Percentiles rank a stretch among this genome's conserved stretches.
Evolutionary conservation across 1,140 invertebrate genomes (phyloP).

Genomic region (Cotesia vestalis): DNA sequence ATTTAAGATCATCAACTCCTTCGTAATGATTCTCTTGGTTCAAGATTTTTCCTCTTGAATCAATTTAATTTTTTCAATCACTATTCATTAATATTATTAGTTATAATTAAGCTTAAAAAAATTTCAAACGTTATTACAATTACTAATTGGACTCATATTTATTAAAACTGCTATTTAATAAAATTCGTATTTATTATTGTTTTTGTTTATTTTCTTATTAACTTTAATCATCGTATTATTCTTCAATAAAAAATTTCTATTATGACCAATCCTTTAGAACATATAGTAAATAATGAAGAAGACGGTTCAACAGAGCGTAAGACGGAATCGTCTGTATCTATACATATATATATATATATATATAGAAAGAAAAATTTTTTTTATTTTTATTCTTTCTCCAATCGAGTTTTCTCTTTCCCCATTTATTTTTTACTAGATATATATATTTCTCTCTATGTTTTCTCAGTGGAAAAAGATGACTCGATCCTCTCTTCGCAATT

Average conservation of each 20-base stretch:
- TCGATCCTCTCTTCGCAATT: constrained; percentile 25
- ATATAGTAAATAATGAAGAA: constrained; percentile 21
- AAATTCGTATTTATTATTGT: not conserved
- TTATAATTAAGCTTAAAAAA: no score
- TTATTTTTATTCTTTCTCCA: constrained; percentile 10
- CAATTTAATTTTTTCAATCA: no score
- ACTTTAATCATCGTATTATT: constrained; percentile 15
- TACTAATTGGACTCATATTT: not conserved
- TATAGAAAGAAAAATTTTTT: not conserved
- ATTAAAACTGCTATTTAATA: not conserved
- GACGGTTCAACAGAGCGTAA: constrained; percentile 13
- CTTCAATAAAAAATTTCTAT: constrained; percentile 3
- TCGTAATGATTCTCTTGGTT: no score
- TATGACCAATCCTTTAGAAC: not conserved
- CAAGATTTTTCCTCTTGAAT: no score
- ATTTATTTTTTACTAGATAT: not conserved
- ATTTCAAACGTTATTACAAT: no score
- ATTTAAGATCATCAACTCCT: no score
- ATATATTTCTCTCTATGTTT: not conserved
- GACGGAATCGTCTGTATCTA: constrained; percentile 1
- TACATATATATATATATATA: not conserved
- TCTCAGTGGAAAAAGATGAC: constrained; percentile 7
- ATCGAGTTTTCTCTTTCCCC: constrained; percentile 9
- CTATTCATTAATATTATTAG: no score
- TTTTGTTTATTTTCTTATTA: not conserved